Evolutionary conservation across 2,888 invertebrate genomes (phyloP), one percentile per base, ranked within the genome.

Genomic region (Coenonympha glycerion): DNA sequence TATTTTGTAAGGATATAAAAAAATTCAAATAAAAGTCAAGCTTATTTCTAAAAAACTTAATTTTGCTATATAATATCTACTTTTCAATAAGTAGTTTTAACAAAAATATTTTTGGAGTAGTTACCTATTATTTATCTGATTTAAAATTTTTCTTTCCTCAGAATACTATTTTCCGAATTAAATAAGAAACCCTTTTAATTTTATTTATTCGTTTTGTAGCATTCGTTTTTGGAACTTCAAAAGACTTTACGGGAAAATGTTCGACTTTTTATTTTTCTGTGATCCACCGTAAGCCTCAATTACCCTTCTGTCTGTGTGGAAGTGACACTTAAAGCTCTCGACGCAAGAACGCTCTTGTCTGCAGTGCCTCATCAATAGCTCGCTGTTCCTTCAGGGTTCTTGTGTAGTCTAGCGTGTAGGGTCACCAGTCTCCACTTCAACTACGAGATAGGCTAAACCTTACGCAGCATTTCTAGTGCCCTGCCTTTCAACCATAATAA

Each of bases 321-420:
- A 34, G 49, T 9, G 30, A 40, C 40, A 34, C 53, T 50, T 37
- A 47, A 53, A 28, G 16, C 52, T 55, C 47, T 54, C 40, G 15
- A 18, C n/a, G 24, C 33, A 36, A 49, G 47, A 40, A 40, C 6
- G 36, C 55, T 45, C 53, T 55, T 40, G 19, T 47, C 34, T 41
- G 42, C 53, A 45, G 47, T 45, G 49, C 45, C 39, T 42, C 53
- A 50, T 53, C 50, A 47, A 55, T 47, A 36, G 41, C n/a, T n/a
- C n/a, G 36, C 44, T 50, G 42, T 55, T 52, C 48, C 41, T 26
- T 16, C 22, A 52, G 52, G 36, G 55, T 47, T 49, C 48, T 49
- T 40, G 45, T 9, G 9, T 11, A 8, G 16, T 51, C 34, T 19
- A 28, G 36, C n/a, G 15, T 5, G 28, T 24, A 34, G 45, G 30